Base-by-base conservation (phyloP, 1,140 invertebrate genomes). In the Trachymyrmex cornetzi region DNA sequence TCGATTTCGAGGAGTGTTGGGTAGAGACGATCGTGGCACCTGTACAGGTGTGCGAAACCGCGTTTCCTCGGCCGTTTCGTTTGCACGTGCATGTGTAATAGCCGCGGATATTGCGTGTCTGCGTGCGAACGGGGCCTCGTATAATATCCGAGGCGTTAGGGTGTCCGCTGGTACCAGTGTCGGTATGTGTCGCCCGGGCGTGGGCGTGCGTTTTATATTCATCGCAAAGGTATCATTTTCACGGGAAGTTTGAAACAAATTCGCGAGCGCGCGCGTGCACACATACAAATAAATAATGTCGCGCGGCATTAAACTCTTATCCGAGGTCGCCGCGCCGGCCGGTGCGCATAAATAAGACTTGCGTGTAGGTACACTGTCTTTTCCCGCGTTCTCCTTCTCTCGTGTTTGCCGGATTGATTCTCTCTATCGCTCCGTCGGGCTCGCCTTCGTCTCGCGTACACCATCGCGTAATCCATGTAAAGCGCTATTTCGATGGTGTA, bases 161-260 rank as follows among this genome's bases (percentile, higher is more conserved):
- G 12, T 38, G 88, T 59, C 30, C 88, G 72, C 27, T 53, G 87
- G 85, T 63, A 74, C 75, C 89, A 87, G 89, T 90, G 90, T 90
- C 87, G 90, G 87, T 88, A 87, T 90, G 90, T 90, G 90, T 90
- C 82, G 82, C 48, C 38, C 67, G 59, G 79, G 79, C 89, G 90
- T 91, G 87, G 90, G 90, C 90, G 90, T 90, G 87, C 89, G 89
- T 91, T 91, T 91, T 91, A 91, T 91, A 91, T 91, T 90, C 90
- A 91, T 91, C 90, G 90, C 89, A 87, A 71, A 88, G 89, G 90
- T 91, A 91, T 91, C 90, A 91, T 91, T 91, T 91, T 91, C 90
- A 90, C 90, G 84, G 71, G 84, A 89, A 90, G 87, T 88, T 91
- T 90, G 69, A 86, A 87, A 89, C 87, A 88, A 89, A 85, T 59